A percentile compares a stretch with the other conserved stretches of the same genome.
These are phyloP conservation scores for Brachirus orientalis DNA, from an alignment of 2,113 vertebrate genomes.

Conservation along the genomic window DNA sequence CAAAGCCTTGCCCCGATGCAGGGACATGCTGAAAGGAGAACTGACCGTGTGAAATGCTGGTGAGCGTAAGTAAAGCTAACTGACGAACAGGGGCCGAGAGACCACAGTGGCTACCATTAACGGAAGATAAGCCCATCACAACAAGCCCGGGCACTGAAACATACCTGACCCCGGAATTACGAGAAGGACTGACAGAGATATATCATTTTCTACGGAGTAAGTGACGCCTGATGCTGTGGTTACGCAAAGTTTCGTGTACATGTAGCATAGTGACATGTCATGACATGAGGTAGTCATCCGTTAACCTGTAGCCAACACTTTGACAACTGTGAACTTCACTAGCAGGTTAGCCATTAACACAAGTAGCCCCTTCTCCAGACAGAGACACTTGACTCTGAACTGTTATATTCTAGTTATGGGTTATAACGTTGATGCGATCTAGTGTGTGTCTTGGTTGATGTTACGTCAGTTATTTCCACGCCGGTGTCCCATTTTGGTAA, in stretches of 20 bases:
- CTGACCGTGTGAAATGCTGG: conserved; percentile 73
- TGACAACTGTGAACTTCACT: conserved; percentile 53
- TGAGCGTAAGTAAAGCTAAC: conserved; percentile 66
- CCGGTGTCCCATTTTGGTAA: too few relatives aligned
- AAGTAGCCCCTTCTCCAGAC: conserved; percentile 12
- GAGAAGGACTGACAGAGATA: conserved; percentile 8
- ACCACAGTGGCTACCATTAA: conserved; percentile 60
- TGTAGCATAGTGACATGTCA: background rate
- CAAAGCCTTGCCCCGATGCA: conserved; percentile 64
- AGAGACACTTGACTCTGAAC: background rate
- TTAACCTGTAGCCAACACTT: conserved; percentile 34
- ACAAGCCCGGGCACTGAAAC: conserved; percentile 29
- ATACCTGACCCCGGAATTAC: conserved; percentile 24
- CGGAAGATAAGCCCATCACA: conserved; percentile 47
- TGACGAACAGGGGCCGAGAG: conserved; percentile 59
- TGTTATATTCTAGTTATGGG: background rate
- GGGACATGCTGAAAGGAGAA: conserved; percentile 73
- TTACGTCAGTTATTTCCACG: background rate
- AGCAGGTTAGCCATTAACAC: conserved; percentile 25
- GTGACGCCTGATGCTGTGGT: conserved; percentile 22
- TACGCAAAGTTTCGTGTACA: background rate
- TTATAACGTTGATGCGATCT: background rate
- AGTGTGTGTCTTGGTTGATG: background rate
- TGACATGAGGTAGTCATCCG: background rate
- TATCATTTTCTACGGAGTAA: conserved; percentile 46